Evolutionary conservation across 37 sponge, comb jelly and placozoan species (phyloP).

Genomic region (Lycopodina hypogea): DNA sequence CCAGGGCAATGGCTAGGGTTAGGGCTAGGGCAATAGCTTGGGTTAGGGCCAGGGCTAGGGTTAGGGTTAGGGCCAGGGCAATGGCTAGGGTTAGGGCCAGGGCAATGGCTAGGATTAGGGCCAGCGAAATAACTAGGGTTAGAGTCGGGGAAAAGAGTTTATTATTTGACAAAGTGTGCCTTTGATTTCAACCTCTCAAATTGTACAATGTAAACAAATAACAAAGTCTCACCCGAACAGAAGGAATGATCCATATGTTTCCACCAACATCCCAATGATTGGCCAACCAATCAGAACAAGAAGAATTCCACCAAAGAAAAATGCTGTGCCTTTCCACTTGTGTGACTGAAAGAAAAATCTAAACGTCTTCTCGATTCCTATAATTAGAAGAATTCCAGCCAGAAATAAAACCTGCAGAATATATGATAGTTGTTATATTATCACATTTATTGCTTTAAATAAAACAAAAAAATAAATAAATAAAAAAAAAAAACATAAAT

Average conservation of each 20-base stretch:
- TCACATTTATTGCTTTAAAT: too few species aligned
- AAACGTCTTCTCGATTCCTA: slow-evolving; percentile 86
- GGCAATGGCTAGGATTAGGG: background rate
- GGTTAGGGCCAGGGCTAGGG: too few species aligned
- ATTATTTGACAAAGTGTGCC: too few species aligned
- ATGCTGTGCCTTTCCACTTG: slow-evolving; percentile 84
- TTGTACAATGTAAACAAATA: background rate
- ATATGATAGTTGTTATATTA: background rate
- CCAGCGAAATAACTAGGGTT: too few species aligned
- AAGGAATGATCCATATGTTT: slow-evolving; percentile 88
- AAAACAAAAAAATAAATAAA: background rate
- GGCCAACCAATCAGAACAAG: slow-evolving; percentile 92
- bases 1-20: too few species aligned
- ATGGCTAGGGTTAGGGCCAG: too few species aligned
- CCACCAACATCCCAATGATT: slow-evolving; percentile 93
- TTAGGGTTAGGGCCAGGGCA: too few species aligned
- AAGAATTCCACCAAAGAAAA: slow-evolving; percentile 86
- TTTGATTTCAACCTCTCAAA: too few species aligned
- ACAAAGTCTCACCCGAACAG: slow-evolving; percentile 74
- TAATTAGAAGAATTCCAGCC: slow-evolving; percentile 85
- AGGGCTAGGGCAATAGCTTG: too few species aligned
- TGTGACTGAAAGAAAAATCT: slow-evolving; percentile 94
- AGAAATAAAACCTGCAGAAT: slow-evolving; percentile 81
- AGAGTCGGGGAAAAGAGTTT: too few species aligned
- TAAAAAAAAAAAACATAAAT: background rate